Percentiles rank a stretch among this genome's conserved stretches.
Evolutionary conservation across 2,888 invertebrate species (phyloP).

Genomic region (Amblyteles armatorius): DNA sequence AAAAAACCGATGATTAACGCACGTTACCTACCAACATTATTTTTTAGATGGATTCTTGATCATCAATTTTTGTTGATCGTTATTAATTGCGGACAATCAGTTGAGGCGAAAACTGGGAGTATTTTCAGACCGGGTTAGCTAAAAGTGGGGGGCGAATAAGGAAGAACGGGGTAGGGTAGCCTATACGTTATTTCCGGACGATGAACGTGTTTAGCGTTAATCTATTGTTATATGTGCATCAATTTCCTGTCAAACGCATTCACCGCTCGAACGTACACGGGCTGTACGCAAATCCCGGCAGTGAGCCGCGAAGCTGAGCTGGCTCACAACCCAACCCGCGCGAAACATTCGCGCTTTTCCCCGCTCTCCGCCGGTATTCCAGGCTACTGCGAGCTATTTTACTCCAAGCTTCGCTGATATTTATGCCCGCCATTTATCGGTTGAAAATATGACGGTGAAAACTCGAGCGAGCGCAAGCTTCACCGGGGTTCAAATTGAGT

Average conservation of each 20-base stretch:
- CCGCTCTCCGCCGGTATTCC: slow-evolving; percentile 9
- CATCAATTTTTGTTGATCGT: background rate
- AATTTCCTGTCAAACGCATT: slow-evolving; percentile 75
- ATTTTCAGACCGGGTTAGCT: slow-evolving; percentile 42
- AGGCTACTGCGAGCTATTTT: slow-evolving; percentile 63
- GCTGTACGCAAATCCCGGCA: slow-evolving; percentile 37
- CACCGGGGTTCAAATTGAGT: slow-evolving; percentile 42
- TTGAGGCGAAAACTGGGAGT: slow-evolving; percentile 1
- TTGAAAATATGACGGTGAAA: slow-evolving; percentile 68
- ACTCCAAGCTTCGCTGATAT: slow-evolving; percentile 63
- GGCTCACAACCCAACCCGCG: background rate
- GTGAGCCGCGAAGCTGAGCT: slow-evolving; percentile 44
- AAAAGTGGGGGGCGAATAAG: slow-evolving; percentile 13
- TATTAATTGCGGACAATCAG: background rate
- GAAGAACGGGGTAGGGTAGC: background rate
- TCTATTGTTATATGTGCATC: slow-evolving; percentile 75
- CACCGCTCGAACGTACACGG: slow-evolving; percentile 41
- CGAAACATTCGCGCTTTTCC: slow-evolving; percentile 46
- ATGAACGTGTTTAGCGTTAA: slow-evolving; percentile 73
- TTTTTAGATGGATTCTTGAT: background rate
- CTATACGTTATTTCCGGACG: slow-evolving; percentile 68
- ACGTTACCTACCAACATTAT: background rate
- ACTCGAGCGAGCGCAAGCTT: slow-evolving; percentile 45
- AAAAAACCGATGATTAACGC: background rate
- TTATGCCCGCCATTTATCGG: slow-evolving; percentile 71